Evolutionary conservation across 2,888 invertebrate genomes (phyloP).

Genomic region (Cerastis leucographa): DNA sequence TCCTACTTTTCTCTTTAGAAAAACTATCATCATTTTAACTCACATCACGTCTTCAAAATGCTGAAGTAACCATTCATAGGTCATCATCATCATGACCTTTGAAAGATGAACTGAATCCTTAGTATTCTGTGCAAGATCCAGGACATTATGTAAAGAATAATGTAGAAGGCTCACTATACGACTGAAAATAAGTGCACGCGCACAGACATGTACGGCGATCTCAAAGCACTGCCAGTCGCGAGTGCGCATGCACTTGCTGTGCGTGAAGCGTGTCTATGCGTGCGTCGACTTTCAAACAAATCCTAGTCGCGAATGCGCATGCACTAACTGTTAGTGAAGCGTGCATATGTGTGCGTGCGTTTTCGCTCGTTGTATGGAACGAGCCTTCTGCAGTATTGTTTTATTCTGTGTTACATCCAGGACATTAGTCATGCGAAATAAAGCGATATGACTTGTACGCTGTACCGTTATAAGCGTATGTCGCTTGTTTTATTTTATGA

Average conservation of each 20-base stretch:
- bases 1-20: not conserved
- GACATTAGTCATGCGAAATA: conserved; percentile 61
- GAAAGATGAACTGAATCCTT: conserved; percentile 49
- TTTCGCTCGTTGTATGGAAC: not conserved
- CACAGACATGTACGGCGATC: not conserved
- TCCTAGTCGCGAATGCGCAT: not conserved
- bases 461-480: conserved; percentile 68
- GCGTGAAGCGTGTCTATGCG: not conserved
- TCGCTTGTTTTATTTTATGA: conserved; percentile 64
- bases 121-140: conserved; percentile 41
- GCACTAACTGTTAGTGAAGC: not conserved
- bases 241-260: not conserved
- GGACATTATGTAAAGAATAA: not conserved
- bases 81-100: conserved; percentile 45
- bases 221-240: not conserved
- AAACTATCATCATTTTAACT: not conserved
- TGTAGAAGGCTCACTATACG: conserved; percentile 1
- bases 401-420: conserved; percentile 49
- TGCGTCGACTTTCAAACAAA: conserved; percentile 4
- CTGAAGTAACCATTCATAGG: conserved; percentile 38
- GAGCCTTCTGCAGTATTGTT: conserved; percentile 3
- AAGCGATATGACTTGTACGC: conserved; percentile 58
- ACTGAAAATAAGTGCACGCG: not conserved
- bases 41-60: conserved; percentile 39
- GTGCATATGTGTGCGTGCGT: not conserved